Evolutionary conservation across 2,797 vertebrate species (phyloP).

Genomic region (Trachops cirrhosus): DNA sequence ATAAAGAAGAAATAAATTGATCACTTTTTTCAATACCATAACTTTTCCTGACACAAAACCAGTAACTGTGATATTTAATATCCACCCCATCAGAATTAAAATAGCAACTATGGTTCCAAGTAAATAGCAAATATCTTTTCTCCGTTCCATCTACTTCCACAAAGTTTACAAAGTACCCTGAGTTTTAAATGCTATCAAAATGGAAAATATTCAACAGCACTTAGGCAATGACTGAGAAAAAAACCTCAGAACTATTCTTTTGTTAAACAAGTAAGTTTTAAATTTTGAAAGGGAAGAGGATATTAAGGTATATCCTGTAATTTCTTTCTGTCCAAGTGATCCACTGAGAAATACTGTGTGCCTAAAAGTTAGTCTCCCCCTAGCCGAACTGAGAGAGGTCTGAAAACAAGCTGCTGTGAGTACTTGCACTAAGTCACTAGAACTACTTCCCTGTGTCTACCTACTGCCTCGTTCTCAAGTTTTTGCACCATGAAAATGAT

Average conservation of each 20-base stretch:
- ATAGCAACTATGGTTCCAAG: not conserved
- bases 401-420: not conserved
- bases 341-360: not conserved
- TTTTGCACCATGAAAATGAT: not conserved
- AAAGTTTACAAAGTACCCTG: slow-evolving; percentile 14
- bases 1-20: not conserved
- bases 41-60: not conserved
- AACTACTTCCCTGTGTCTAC: not conserved
- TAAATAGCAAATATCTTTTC: not conserved
- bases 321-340: not conserved
- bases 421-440: not conserved
- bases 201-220: not conserved
- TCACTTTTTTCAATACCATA: not conserved
- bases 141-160: not conserved
- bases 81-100: not conserved
- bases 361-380: not conserved
- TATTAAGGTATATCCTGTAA: not conserved
- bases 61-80: not conserved
- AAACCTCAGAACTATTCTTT: not conserved
- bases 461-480: not conserved
- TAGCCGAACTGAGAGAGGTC: not conserved
- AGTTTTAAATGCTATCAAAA: slow-evolving; percentile 35
- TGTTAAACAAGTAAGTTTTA: slow-evolving; percentile 5
- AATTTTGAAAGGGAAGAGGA: not conserved
- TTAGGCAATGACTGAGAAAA: not conserved